Conservation (phyloP, 2,888 invertebrate species). For the Nudaria mundana region DNA sequence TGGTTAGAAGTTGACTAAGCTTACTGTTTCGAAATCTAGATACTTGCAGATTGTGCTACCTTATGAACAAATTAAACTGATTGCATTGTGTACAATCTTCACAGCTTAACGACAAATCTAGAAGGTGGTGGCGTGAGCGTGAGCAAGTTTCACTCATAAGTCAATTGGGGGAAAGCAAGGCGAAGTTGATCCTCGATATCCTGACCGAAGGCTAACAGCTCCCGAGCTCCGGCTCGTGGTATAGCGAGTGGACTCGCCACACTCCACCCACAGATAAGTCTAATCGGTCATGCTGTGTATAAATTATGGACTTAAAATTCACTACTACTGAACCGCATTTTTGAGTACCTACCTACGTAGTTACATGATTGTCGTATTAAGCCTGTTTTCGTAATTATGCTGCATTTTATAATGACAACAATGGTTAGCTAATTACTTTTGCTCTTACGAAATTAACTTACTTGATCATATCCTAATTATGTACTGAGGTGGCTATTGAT, state of each 20-base stretch:
- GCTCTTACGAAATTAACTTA: no score
- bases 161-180: conserved; percentile 39
- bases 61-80: conserved; percentile 34
- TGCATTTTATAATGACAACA: no score
- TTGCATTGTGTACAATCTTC: conserved; percentile 60
- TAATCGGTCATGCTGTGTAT: conserved; percentile 30
- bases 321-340: no score
- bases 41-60: neutral
- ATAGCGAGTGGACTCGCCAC: conserved; percentile 48
- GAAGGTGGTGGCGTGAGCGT: conserved; percentile 48
- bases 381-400: no score
- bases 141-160: conserved; percentile 41
- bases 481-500: no score
- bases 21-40: neutral
- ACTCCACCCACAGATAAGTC: conserved; percentile 55
- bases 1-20: conserved; percentile 4
- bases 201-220: conserved; percentile 52
- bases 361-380: no score
- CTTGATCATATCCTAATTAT: no score
- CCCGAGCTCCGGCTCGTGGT: conserved; percentile 36
- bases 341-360: no score
- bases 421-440: no score
- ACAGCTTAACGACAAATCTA: conserved; percentile 59
- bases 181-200: conserved; percentile 47
- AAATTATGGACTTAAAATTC: no score